Conservation (phyloP, 2,888 invertebrate species). For the Calliopum simillimum region DNA sequence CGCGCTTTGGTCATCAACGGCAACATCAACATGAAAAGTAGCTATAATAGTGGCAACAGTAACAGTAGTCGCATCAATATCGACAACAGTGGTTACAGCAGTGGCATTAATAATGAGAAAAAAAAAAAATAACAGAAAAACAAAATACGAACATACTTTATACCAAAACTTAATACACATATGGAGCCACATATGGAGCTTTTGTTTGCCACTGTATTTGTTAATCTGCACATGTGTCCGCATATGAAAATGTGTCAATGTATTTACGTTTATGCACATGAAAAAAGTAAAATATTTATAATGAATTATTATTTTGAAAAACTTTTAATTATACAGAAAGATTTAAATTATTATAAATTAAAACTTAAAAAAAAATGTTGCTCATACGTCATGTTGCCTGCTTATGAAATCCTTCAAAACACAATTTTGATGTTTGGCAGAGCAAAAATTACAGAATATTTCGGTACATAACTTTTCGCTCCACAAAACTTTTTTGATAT, state of each 20-base stretch:
- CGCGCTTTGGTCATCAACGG: conserved; percentile 20
- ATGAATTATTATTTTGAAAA: no score
- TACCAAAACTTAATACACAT: no score
- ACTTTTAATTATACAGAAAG: no score
- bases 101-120: conserved; percentile 3
- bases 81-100: neutral
- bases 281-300: no score
- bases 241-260: neutral
- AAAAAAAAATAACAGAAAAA: neutral
- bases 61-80: conserved; percentile 4
- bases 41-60: neutral
- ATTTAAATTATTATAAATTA: no score
- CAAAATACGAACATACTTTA: no score
- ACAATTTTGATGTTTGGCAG: no score
- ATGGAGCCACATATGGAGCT: no score
- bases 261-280: neutral
- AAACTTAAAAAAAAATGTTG: no score
- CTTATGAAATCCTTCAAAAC: no score
- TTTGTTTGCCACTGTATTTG: neutral
- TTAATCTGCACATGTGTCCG: neutral
- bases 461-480: neutral
- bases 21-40: neutral
- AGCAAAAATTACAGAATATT: no score
- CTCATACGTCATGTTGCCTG: no score
- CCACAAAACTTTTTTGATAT: neutral